Percentiles rank a stretch among this genome's conserved stretches.
These are phyloP conservation scores for Stenotaenia linearis DNA, from an alignment of 2,888 invertebrate genomes.

Conservation along the genomic window DNA sequence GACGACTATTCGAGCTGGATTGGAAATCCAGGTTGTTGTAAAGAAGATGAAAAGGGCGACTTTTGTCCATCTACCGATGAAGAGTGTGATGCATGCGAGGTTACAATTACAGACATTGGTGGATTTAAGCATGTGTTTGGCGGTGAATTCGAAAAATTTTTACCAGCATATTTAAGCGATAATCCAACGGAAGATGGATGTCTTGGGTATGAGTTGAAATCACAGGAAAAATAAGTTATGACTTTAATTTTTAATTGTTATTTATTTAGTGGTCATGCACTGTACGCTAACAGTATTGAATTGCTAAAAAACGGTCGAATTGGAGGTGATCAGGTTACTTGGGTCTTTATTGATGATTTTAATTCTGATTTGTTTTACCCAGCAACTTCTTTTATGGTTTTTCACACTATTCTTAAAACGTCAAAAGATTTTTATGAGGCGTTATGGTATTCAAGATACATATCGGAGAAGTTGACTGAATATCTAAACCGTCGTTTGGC, in stretches of 20 bases:
- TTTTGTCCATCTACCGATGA: background rate
- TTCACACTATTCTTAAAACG: conserved; percentile 71
- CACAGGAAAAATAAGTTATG: background rate
- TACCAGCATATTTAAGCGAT: conserved; percentile 16
- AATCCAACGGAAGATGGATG: conserved; percentile 10
- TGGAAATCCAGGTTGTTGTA: background rate
- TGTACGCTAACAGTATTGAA: background rate
- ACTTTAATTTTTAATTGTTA: background rate
- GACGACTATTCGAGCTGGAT: conserved; percentile 17
- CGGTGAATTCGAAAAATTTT: background rate
- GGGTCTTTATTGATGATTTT: background rate
- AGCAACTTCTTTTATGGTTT: conserved; percentile 84
- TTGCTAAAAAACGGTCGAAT: background rate
- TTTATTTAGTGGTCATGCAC: background rate
- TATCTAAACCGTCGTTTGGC: conserved; percentile 58
- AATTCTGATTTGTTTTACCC: no score
- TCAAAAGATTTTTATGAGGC: conserved; percentile 79
- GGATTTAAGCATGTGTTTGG: background rate
- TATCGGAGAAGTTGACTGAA: conserved; percentile 68
- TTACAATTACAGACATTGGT: background rate
- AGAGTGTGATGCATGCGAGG: background rate
- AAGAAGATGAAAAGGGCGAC: background rate
- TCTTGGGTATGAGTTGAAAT: background rate
- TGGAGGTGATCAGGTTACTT: background rate
- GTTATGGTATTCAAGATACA: conserved; percentile 64